These are phyloP conservation scores for Tupaia tana DNA, from an alignment of 2,113 vertebrate genomes.

Conservation along the genomic window DNA sequence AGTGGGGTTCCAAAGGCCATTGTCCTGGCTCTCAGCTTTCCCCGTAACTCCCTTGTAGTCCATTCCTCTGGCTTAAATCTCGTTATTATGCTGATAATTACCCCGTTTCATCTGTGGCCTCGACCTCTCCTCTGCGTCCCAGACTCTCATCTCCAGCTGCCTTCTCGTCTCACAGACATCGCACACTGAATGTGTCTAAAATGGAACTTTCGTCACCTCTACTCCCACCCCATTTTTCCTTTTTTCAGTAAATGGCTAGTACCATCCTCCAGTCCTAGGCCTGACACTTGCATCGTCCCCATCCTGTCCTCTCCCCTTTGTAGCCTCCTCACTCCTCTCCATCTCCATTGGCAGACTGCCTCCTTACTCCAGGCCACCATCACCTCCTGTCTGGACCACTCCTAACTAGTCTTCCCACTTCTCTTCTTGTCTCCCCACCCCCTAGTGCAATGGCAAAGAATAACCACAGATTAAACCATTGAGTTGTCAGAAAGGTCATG, in stretches of 20 bases:
- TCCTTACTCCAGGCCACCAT: background rate
- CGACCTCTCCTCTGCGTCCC: background rate
- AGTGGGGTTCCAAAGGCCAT: background rate
- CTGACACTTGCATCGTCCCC: background rate
- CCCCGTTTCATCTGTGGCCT: background rate
- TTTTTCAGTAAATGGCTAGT: background rate
- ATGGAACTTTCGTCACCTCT: background rate
- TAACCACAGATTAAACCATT: background rate
- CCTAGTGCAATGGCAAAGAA: background rate
- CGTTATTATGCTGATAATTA: background rate
- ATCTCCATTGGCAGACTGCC: background rate
- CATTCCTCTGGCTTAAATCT: background rate
- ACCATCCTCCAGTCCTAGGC: background rate
- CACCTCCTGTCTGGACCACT: background rate
- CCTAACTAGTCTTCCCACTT: background rate
- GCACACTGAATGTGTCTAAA: background rate
- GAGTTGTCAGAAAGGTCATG: too few relatives aligned
- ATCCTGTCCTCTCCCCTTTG: background rate
- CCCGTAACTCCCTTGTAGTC: background rate
- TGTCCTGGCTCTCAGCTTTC: background rate
- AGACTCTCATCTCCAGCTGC: background rate
- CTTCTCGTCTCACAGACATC: background rate
- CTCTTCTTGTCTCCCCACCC: background rate
- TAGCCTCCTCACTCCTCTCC: background rate
- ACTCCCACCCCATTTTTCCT: background rate